Conservation (phyloP, 1,140 invertebrate genomes). For the Maconellicoccus hirsutus region DNA sequence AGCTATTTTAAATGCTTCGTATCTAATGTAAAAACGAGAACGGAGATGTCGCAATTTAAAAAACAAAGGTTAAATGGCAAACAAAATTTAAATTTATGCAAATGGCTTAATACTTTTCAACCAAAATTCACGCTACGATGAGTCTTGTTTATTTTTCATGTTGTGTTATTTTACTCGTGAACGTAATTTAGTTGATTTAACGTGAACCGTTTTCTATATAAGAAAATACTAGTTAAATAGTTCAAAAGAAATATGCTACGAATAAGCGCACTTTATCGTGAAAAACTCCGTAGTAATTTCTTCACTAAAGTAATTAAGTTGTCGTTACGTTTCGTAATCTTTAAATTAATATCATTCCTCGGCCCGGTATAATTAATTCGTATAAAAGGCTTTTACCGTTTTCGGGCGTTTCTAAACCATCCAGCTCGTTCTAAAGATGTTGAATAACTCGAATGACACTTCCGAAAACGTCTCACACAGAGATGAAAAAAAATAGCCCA, state of each 20-base stretch:
- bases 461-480: too few species aligned
- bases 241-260: not conserved
- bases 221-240: not conserved
- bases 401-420: too few species aligned
- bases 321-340: not conserved
- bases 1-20: not conserved
- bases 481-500: too few species aligned
- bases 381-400: not conserved
- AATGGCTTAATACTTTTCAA: slow-evolving; percentile 7
- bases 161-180: slow-evolving; percentile 4
- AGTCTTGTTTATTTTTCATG: slow-evolving; percentile 5
- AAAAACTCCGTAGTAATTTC: not conserved
- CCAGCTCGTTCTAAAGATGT: too few species aligned
- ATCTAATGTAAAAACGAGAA: too few species aligned
- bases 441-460: too few species aligned
- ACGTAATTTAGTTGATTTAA: slow-evolving; percentile 5
- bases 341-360: not conserved
- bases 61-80: not conserved
- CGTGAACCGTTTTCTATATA: not conserved
- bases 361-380: not conserved
- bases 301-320: not conserved
- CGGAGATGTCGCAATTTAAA: not conserved
- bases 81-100: slow-evolving; percentile 1
- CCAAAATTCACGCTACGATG: slow-evolving; percentile 2
- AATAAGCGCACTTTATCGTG: not conserved